A percentile compares a stretch with the other conserved stretches of the same genome.
These are phyloP conservation scores for Numida meleagris DNA, from an alignment of 2,113 vertebrate genomes.

Conservation along the genomic window DNA sequence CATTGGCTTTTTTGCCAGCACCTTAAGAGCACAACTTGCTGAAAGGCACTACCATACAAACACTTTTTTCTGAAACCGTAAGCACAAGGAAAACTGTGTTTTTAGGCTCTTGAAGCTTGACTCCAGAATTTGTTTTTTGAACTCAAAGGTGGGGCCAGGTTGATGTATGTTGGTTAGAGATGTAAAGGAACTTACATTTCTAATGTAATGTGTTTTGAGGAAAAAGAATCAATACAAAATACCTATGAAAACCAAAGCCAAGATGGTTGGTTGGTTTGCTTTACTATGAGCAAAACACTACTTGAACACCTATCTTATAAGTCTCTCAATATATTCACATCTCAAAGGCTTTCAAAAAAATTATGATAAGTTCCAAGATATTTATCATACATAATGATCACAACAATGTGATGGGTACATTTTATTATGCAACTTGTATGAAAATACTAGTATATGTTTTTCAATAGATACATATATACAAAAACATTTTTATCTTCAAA, in stretches of 20 bases:
- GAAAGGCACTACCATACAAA: not conserved
- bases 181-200: not conserved
- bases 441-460: not conserved
- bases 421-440: not conserved
- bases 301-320: not conserved
- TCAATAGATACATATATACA: not conserved
- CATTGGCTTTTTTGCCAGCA: not conserved
- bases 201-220: not conserved
- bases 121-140: not conserved
- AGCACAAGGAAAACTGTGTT: not conserved
- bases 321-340: not conserved
- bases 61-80: not conserved
- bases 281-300: not conserved
- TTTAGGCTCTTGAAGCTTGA: not conserved
- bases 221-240: not conserved
- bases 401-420: not conserved
- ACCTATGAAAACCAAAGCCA: not conserved
- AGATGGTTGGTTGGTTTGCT: not conserved
- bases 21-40: not conserved
- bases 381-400: not conserved
- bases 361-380: not conserved
- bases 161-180: not conserved
- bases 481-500: not conserved
- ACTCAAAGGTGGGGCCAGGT: not conserved
- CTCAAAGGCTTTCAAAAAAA: not conserved